Conservation (phyloP, 2,113 vertebrate species). For the Syrrhaptes paradoxus region DNA sequence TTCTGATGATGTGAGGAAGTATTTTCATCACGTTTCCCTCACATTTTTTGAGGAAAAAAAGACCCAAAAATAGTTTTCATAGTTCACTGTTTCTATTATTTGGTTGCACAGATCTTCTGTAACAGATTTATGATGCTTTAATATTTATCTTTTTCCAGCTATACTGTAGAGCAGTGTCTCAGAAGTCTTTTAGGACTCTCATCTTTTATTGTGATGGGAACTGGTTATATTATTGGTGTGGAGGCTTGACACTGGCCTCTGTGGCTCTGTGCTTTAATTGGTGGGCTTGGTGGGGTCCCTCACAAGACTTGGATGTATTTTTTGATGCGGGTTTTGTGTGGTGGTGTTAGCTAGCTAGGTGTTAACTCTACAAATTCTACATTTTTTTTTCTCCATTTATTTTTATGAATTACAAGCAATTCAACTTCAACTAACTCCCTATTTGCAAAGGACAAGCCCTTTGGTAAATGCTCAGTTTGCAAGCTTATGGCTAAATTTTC, state of each 20-base stretch:
- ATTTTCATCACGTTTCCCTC: background rate
- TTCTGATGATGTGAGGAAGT: background rate
- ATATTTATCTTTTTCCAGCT: background rate
- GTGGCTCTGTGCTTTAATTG: background rate
- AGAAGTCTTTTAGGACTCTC: background rate
- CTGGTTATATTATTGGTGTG: background rate
- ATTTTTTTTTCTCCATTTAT: background rate
- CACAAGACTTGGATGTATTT: background rate
- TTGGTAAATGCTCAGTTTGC: background rate
- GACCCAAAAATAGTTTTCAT: background rate
- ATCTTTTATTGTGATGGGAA: background rate
- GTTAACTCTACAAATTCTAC: background rate
- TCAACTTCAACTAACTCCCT: background rate
- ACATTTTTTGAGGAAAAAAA: accelerated
- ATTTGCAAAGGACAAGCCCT: background rate
- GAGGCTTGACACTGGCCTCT: background rate
- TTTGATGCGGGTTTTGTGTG: background rate
- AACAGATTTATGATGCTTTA: background rate
- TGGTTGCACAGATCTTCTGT: background rate
- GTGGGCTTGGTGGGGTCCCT: background rate
- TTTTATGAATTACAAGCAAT: background rate
- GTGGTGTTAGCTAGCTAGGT: background rate
- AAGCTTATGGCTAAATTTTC: background rate
- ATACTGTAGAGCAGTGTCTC: background rate
- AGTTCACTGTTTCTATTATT: background rate